Evolutionary conservation across 2,113 vertebrate species (phyloP), one percentile per base, ranked within the genome.

Genomic region (Ammodytes marinus): DNA sequence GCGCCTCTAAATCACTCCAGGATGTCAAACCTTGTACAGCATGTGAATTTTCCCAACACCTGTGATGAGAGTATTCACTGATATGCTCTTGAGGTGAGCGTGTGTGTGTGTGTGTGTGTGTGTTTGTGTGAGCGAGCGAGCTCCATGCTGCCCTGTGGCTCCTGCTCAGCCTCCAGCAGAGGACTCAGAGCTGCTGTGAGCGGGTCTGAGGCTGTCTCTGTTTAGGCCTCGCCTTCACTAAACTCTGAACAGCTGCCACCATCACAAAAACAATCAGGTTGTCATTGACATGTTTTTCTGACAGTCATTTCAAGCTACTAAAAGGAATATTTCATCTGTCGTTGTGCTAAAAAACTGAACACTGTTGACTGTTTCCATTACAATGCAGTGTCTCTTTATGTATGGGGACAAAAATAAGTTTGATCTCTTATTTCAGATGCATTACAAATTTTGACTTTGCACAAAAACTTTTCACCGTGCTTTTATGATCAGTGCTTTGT

Each of bases 71-170:
- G 39, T 58, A 14, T 43, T 66, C 58, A 50, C 65, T 55, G 58
- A 53, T 67, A 46, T 40, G 19, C 50, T 11, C 67, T n/a, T n/a
- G n/a, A n/a, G n/a, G n/a, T n/a, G n/a, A n/a, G n/a, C n/a, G 27
- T 27, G 27, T 27, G 27, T 27, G 27, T 27, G 37, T 61, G 66
- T 14, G 42, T 43, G 53, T 65, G 72, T 69, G 49, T 65, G 49
- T 61, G 40, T 55, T 65, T 60, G 70, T 47, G 42, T 19, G 54
- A 57, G 76, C 66, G 39, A 61, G 35, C 14, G 63, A 70, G 80
- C 93, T 93, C 95, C 94, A 75, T 87, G 83, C 73, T 92, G 64
- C 17, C 94, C 95, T 77, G 91, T 74, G 75, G 74, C 83, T 95
- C 95, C 95, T 86, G 79, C 17, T 10, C 89, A 75, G 76, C 53